Percentiles rank a stretch among this genome's conserved stretches.
Conservation (phyloP, 2,797 vertebrate species). For the Gymnothorax javanicus region DNA sequence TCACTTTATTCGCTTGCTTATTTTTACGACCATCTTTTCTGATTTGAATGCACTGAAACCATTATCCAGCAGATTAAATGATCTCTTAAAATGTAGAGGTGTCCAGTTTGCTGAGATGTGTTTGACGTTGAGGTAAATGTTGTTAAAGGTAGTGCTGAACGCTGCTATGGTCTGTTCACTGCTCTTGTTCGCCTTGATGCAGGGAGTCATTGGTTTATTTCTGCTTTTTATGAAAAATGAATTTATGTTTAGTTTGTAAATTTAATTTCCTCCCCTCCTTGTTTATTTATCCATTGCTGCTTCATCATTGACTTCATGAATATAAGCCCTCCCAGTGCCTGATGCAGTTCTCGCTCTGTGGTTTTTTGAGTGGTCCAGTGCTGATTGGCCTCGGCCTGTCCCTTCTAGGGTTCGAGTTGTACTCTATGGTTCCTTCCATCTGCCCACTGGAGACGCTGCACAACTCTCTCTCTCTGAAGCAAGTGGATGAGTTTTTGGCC, state of each 20-base stretch:
- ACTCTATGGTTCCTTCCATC: constrained; percentile 91
- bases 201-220: constrained; percentile 26
- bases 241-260: constrained; percentile 33
- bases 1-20: neutral
- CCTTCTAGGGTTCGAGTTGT: constrained; percentile 80
- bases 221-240: neutral
- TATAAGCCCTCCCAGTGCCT: neutral
- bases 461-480: constrained; percentile 87
- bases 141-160: constrained; percentile 20
- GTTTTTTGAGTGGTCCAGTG: neutral
- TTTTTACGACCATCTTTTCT: neutral
- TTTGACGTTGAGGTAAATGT: constrained; percentile 3
- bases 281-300: constrained; percentile 28
- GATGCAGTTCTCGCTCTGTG: neutral
- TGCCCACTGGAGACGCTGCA: constrained; percentile 89
- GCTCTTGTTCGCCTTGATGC: constrained; percentile 45
- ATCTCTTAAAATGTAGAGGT: neutral
- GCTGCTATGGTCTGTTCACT: constrained; percentile 41
- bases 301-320: constrained; percentile 17
- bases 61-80: neutral
- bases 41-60: neutral
- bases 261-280: constrained; percentile 39
- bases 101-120: neutral
- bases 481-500: constrained; percentile 86
- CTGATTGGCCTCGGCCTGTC: neutral